phyloP scores from a whole-genome alignment of 2,888 invertebrate species.

The Scaeva pyrastri region DNA sequence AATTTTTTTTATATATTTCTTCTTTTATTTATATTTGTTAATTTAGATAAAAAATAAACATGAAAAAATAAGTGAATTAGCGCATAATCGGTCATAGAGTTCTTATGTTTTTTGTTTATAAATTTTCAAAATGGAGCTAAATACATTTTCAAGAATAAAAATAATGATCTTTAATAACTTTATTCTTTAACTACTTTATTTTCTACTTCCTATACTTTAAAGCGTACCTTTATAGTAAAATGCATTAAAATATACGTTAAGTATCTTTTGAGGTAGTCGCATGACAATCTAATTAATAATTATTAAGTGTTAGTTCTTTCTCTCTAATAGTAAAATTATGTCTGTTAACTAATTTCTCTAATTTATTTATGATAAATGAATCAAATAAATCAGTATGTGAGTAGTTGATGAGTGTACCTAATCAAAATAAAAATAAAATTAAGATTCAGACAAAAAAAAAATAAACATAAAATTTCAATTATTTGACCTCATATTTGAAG shows the following conservation, averaged over 20 bases:
- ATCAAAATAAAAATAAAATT: too few species aligned
- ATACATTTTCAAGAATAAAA: not conserved
- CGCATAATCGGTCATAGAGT: too few species aligned
- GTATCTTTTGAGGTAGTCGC: slow-evolving; percentile 19
- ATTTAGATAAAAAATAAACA: too few species aligned
- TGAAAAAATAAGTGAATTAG: too few species aligned
- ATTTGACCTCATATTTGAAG: too few species aligned
- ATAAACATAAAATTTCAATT: too few species aligned
- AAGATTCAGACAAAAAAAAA: too few species aligned
- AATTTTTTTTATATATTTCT: too few species aligned
- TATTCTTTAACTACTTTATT: not conserved
- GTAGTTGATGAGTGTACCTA: not conserved
- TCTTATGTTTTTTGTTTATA: too few species aligned
- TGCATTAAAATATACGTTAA: slow-evolving; percentile 12
- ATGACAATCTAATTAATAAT: slow-evolving; percentile 40
- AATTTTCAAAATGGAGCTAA: not conserved
- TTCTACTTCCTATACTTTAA: slow-evolving; percentile 7
- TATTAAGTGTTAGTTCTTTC: slow-evolving; percentile 31
- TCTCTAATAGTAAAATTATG: slow-evolving; percentile 22
- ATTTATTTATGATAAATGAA: not conserved
- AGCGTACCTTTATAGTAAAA: slow-evolving; percentile 4
- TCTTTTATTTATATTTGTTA: too few species aligned
- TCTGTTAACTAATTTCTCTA: not conserved
- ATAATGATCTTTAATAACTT: not conserved
- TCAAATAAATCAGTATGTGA: not conserved